phyloP scores from a whole-genome alignment of 2,888 invertebrate species.

The Noctua pronuba region DNA sequence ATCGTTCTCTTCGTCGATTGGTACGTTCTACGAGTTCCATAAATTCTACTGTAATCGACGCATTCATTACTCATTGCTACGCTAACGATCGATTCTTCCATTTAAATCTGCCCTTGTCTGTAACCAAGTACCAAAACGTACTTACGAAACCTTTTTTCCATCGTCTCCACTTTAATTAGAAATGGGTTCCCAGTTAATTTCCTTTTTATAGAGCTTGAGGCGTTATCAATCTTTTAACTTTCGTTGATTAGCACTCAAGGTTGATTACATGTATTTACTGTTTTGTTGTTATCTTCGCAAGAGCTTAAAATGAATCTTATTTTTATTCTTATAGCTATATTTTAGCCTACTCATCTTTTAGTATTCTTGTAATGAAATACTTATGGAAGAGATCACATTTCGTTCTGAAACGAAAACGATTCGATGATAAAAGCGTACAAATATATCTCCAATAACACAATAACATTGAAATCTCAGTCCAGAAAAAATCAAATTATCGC shows the following conservation, averaged over 20 bases:
- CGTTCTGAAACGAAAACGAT: slow-evolving; percentile 18
- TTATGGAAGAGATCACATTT: slow-evolving; percentile 28
- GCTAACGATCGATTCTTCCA: slow-evolving; percentile 52
- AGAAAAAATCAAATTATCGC: slow-evolving; percentile 33
- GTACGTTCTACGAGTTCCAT: slow-evolving; percentile 48
- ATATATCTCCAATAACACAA: slow-evolving; percentile 44
- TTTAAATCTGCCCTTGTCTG: slow-evolving; percentile 59
- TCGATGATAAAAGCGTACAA: slow-evolving; percentile 17
- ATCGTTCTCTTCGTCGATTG: slow-evolving; percentile 45
- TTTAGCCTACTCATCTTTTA: not conserved
- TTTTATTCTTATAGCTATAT: slow-evolving; percentile 11
- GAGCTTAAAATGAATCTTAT: not conserved
- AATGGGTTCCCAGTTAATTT: slow-evolving; percentile 59
- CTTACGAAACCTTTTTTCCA: slow-evolving; percentile 60
- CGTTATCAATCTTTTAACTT: slow-evolving; percentile 47
- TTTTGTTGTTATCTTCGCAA: slow-evolving; percentile 9
- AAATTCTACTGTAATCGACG: slow-evolving; percentile 58
- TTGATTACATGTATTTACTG: slow-evolving; percentile 29
- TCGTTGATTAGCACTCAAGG: slow-evolving; percentile 47
- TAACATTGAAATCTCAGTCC: slow-evolving; percentile 25
- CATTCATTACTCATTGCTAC: slow-evolving; percentile 59
- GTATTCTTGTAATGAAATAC: not conserved
- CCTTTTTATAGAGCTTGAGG: slow-evolving; percentile 52
- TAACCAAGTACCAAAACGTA: slow-evolving; percentile 48
- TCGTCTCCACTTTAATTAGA: slow-evolving; percentile 62